Evolutionary conservation across 92 coral and sea anemone species (phyloP).

Genomic region (Epizoanthus fatuus): DNA sequence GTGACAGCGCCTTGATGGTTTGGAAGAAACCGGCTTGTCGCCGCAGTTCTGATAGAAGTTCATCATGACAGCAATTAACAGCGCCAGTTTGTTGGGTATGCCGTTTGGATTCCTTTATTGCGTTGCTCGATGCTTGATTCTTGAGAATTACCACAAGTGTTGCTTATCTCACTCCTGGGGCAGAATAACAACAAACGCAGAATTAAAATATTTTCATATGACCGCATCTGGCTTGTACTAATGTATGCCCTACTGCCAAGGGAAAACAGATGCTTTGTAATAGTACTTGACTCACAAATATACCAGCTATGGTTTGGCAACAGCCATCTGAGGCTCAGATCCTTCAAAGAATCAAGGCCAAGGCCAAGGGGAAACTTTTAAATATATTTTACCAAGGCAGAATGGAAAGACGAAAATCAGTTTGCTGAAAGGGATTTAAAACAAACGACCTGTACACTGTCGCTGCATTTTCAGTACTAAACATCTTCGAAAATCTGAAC

Average conservation of each 20-base stretch:
- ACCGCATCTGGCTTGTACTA: neutral
- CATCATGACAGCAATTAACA: slow-evolving; percentile 4
- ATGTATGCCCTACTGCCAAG: too few species aligned
- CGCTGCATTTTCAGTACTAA: neutral
- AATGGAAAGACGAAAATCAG: neutral
- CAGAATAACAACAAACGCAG: slow-evolving; percentile 21
- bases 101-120: too few species aligned
- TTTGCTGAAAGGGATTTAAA: neutral
- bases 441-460: neutral
- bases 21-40: slow-evolving; percentile 2
- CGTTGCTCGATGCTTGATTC: slow-evolving; percentile 1
- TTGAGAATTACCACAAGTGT: neutral
- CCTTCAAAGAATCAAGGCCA: neutral
- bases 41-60: slow-evolving; percentile 29
- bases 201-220: neutral
- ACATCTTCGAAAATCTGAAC: neutral
- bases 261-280: too few species aligned
- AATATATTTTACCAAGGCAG: neutral
- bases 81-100: neutral
- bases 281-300: neutral
- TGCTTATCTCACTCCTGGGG: neutral
- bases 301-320: neutral
- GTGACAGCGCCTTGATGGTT: neutral
- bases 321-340: neutral
- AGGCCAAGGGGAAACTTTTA: neutral